phyloP scores from a whole-genome alignment of 2,888 invertebrate species.

The Steinernema scapterisci region DNA sequence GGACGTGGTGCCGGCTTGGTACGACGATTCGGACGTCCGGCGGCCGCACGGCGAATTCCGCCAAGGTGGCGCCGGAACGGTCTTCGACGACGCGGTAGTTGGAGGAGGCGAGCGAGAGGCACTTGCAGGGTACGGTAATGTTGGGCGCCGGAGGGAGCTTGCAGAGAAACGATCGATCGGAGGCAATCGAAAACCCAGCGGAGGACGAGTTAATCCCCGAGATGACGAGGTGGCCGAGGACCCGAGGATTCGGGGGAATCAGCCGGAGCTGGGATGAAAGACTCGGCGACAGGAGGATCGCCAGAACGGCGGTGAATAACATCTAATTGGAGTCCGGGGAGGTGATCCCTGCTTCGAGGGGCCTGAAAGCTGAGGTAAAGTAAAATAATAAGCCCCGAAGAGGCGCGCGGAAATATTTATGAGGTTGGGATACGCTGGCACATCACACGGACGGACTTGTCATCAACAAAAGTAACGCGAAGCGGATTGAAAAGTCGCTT shows the following conservation, averaged over 20 bases:
- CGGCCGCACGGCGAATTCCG: neutral
- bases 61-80: neutral
- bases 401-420: constrained; percentile 26
- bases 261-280: neutral
- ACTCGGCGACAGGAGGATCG: neutral
- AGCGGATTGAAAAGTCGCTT: neutral
- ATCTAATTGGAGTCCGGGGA: neutral
- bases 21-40: neutral
- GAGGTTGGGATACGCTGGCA: constrained; percentile 16
- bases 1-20: neutral
- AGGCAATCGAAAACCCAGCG: neutral
- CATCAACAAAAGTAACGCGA: constrained; percentile 16
- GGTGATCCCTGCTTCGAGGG: neutral
- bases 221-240: neutral
- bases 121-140: constrained; percentile 18
- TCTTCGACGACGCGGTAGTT: constrained; percentile 11
- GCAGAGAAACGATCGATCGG: constrained; percentile 16
- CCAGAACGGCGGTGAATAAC: neutral
- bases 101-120: neutral
- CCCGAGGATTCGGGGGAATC: neutral
- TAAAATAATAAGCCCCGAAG: constrained; percentile 6
- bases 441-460: constrained; percentile 1
- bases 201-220: neutral
- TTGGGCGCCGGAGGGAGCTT: constrained; percentile 20
- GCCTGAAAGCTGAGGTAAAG: constrained; percentile 21